These are phyloP conservation scores for Actenoides lindsayi DNA, from an alignment of 2,113 vertebrate genomes.

Conservation along the genomic window DNA sequence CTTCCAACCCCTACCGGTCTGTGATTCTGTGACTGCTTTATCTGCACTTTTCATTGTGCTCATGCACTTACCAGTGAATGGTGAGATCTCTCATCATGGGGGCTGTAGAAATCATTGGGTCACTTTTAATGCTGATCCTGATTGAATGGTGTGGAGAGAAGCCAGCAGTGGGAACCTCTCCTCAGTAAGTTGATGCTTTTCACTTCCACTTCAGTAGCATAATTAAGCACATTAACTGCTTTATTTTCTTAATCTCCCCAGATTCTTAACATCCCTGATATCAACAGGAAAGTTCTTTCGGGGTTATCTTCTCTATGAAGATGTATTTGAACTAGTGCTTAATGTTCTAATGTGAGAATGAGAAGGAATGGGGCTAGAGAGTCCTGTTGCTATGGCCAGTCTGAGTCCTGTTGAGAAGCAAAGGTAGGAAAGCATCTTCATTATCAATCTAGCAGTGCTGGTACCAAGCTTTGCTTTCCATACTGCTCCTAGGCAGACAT, in stretches of 20 bases:
- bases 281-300: background rate
- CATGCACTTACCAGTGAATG: background rate
- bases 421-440: background rate
- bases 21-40: background rate
- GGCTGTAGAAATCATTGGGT: background rate
- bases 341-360: background rate
- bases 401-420: background rate
- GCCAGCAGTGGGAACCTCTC: background rate
- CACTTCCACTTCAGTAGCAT: background rate
- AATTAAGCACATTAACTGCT: background rate
- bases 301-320: background rate
- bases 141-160: background rate
- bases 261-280: background rate
- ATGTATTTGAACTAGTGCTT: background rate
- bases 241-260: background rate
- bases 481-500: background rate
- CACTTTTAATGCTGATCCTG: background rate
- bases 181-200: background rate
- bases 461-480: background rate
- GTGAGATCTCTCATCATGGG: background rate
- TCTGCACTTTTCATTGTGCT: background rate
- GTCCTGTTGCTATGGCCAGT: background rate
- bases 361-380: background rate
- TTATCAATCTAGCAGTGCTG: background rate
- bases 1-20: no score